Conservation (phyloP, 2,113 vertebrate species). For the Piprites chloris region DNA sequence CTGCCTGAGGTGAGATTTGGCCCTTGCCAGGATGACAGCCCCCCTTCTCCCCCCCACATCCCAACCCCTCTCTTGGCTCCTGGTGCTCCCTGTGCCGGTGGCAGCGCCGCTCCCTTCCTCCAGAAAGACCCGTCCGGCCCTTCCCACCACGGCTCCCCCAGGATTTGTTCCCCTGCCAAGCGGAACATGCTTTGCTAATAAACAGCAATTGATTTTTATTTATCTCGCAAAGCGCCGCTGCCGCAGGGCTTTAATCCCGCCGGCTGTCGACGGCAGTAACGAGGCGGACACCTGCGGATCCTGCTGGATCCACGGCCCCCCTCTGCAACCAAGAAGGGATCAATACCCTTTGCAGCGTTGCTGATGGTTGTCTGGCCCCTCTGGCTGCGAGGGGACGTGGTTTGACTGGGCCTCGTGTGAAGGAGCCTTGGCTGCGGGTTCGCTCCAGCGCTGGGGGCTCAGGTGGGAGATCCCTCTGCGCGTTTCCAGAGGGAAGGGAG, state of each 20-base stretch:
- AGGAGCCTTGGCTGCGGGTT: too few relatives aligned
- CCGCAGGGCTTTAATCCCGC: neutral
- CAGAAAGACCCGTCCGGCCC: neutral
- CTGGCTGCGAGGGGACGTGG: rapidly evolving
- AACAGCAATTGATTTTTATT: neutral
- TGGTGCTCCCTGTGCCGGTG: rapidly evolving
- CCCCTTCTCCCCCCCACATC: neutral
- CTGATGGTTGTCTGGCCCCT: neutral
- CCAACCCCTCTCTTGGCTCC: neutral
- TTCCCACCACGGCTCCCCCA: rapidly evolving
- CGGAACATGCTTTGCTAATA: neutral
- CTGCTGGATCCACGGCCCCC: neutral
- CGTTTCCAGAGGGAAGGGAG: rapidly evolving
- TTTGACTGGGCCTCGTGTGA: rapidly evolving
- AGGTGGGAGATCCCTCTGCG: neutral
- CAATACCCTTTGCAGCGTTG: neutral
- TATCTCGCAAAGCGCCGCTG: neutral
- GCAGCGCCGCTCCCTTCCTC: rapidly evolving
- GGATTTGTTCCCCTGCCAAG: neutral
- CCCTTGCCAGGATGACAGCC: neutral
- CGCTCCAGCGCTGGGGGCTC: too few relatives aligned
- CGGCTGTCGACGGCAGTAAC: neutral
- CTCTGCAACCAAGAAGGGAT: neutral
- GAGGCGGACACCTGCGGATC: neutral
- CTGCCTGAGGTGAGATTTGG: neutral